A percentile compares a stretch with the other conserved stretches of the same genome.
Evolutionary conservation across 2,888 invertebrate genomes (phyloP).

Genomic region (Megalurothrips usitatus): DNA sequence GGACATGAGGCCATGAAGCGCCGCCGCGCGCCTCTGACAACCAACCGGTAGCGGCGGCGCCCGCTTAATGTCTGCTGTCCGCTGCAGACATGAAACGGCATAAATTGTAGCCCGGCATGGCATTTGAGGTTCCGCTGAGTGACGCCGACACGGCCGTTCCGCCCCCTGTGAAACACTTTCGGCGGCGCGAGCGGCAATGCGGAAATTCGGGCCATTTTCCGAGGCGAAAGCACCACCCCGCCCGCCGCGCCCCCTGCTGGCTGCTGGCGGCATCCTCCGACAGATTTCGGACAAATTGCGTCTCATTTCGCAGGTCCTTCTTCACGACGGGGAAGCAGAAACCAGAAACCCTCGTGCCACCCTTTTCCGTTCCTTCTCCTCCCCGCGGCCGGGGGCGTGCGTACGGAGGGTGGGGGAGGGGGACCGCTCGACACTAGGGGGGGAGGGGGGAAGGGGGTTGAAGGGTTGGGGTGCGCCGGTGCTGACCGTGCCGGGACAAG

Average conservation of each 20-base stretch:
- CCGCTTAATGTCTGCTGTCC: not conserved
- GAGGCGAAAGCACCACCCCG: too few species aligned
- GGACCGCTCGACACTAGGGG: not conserved
- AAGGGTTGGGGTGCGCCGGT: not conserved
- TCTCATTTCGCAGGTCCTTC: too few species aligned
- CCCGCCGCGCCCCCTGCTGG: too few species aligned
- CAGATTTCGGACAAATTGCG: too few species aligned
- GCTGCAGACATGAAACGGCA: too few species aligned
- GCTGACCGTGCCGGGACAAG: not conserved
- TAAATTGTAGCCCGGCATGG: not conserved
- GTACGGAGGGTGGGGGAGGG: not conserved
- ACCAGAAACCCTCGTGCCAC: too few species aligned
- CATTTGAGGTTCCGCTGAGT: not conserved
- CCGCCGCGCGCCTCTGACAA: not conserved
- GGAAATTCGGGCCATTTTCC: too few species aligned
- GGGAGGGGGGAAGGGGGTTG: not conserved
- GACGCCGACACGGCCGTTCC: not conserved
- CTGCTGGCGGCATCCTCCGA: too few species aligned
- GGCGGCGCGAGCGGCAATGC: too few species aligned
- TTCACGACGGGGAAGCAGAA: too few species aligned
- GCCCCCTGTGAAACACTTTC: too few species aligned
- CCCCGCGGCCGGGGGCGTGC: not conserved
- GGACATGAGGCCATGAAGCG: too few species aligned
- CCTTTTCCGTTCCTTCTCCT: not conserved
- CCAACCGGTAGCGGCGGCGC: not conserved